Evolutionary conservation across 2,797 vertebrate species (phyloP).

Genomic region (Sebastes oblongus): DNA sequence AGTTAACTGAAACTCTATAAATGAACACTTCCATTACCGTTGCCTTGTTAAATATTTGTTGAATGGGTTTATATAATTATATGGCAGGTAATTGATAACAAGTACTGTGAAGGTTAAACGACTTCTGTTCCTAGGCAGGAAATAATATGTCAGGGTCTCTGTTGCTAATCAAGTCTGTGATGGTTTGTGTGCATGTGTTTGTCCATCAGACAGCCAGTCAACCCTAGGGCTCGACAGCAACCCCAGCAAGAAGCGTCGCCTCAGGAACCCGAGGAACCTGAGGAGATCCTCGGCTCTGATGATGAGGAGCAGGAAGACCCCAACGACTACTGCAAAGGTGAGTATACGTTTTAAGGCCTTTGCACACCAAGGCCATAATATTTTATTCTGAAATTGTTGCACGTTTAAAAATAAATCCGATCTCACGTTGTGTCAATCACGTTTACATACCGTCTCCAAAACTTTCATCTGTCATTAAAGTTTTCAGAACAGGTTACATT

Average conservation of each 20-base stretch:
- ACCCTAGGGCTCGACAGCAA: constrained; percentile 83
- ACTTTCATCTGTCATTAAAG: too few relatives aligned
- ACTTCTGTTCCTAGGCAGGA: not conserved
- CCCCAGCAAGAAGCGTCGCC: constrained; percentile 84
- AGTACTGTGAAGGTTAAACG: not conserved
- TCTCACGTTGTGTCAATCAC: too few relatives aligned
- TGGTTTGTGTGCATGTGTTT: not conserved
- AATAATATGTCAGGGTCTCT: not conserved
- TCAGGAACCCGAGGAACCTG: constrained; percentile 84
- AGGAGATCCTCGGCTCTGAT: constrained; percentile 97
- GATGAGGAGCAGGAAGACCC: constrained; percentile 99
- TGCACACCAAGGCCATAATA: too few relatives aligned
- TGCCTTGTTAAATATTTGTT: not conserved
- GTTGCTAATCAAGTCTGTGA: not conserved
- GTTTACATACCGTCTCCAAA: too few relatives aligned
- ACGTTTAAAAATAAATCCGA: too few relatives aligned
- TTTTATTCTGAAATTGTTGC: not conserved
- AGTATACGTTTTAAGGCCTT: constrained; percentile 3
- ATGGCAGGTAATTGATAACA: not conserved
- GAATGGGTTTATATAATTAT: not conserved
- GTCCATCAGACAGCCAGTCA: constrained; percentile 86
- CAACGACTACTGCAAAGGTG: constrained; percentile 98
- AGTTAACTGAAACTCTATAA: not conserved
- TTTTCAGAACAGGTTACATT: too few relatives aligned
- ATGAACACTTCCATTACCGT: not conserved